These are phyloP conservation scores for Laticauda colubrina DNA, from an alignment of 2,113 vertebrate genomes.

Conservation along the genomic window DNA sequence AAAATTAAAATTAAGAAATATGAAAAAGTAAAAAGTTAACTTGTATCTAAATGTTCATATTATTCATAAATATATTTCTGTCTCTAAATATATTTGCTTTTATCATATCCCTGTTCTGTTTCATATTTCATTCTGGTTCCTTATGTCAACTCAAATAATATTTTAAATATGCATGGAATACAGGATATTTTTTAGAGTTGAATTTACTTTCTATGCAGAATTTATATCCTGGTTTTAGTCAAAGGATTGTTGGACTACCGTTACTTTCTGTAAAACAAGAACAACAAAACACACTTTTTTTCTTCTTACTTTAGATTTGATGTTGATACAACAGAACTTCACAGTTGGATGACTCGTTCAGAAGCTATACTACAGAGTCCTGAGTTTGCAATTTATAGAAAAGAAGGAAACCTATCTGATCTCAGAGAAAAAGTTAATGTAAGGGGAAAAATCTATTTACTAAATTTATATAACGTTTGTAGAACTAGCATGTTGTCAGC, in stretches of 20 bases:
- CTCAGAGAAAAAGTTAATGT: constrained; percentile 91
- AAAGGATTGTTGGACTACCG: neutral
- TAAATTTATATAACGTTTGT: neutral
- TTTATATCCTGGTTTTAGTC: neutral
- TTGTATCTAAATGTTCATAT: neutral
- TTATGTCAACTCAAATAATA: neutral
- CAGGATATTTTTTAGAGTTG: neutral
- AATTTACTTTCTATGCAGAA: constrained; percentile 19
- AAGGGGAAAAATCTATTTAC: constrained; percentile 42
- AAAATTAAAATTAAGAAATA: neutral
- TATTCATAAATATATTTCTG: neutral
- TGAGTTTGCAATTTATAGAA: constrained; percentile 86
- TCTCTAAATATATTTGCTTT: neutral
- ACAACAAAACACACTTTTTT: constrained; percentile 5
- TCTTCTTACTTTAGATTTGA: constrained; percentile 81
- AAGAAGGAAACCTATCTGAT: constrained; percentile 90
- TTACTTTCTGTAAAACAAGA: neutral
- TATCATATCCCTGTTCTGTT: neutral
- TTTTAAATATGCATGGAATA: neutral
- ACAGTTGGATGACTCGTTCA: constrained; percentile 97
- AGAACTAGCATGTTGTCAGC: neutral
- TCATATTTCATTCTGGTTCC: neutral
- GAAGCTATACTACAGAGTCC: constrained; percentile 93
- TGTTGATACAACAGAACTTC: constrained; percentile 93
- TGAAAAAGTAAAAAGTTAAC: neutral